A percentile compares a stretch with the other conserved stretches of the same genome.
phyloP scores from a whole-genome alignment of 2,113 vertebrate species.

The Geococcyx californianus region DNA sequence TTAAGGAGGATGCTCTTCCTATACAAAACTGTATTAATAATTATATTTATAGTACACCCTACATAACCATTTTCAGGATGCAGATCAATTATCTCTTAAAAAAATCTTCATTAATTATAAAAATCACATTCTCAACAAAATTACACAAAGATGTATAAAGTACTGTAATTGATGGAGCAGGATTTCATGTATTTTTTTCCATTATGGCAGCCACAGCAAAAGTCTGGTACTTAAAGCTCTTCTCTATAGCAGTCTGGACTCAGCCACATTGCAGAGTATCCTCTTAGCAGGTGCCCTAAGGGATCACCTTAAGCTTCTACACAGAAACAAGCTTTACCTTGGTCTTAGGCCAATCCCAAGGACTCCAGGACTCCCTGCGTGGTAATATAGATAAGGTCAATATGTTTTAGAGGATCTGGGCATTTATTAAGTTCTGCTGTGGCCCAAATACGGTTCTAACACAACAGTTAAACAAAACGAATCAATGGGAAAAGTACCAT shows the following conservation, averaged over 20 bases:
- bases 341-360: not conserved
- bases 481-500: not conserved
- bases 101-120: not conserved
- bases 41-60: not conserved
- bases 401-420: not conserved
- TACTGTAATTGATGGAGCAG: not conserved
- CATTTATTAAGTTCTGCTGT: slow-evolving; percentile 17
- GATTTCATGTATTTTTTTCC: not conserved
- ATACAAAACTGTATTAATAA: not conserved
- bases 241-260: not conserved
- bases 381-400: not conserved
- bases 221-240: not conserved
- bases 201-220: not conserved
- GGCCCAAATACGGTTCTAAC: not conserved
- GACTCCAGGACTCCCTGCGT: not conserved
- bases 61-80: not conserved
- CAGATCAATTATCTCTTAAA: not conserved
- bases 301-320: not conserved
- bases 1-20: not conserved
- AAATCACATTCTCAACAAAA: not conserved
- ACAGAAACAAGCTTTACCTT: not conserved
- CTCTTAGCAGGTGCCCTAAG: not conserved
- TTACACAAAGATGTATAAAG: not conserved
- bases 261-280: not conserved
- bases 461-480: not conserved